Percentiles rank a stretch among this genome's conserved stretches.
These are phyloP conservation scores for Yasuhikotakia modesta DNA, from an alignment of 2,797 vertebrate genomes.

Conservation along the genomic window DNA sequence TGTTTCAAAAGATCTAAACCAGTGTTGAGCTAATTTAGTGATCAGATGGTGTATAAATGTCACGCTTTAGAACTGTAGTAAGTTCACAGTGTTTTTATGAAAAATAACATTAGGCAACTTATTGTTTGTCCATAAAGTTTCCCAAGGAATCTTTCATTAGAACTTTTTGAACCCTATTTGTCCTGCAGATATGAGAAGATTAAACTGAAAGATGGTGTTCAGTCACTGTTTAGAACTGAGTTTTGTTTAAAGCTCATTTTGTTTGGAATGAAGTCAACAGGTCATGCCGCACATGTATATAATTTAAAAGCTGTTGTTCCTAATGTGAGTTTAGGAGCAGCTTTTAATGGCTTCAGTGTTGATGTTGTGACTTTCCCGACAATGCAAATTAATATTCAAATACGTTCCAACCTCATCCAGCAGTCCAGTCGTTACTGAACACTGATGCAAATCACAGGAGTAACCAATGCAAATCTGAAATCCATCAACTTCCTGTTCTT, in stretches of 20 bases:
- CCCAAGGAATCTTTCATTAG: no score
- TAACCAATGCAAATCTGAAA: constrained; percentile 40
- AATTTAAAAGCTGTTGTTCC: no score
- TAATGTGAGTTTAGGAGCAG: neutral
- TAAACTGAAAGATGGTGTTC: no score
- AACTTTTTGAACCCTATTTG: no score
- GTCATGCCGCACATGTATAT: no score
- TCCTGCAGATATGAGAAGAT: no score
- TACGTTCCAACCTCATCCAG: neutral
- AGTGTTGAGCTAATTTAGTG: neutral
- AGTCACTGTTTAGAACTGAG: no score
- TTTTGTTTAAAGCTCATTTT: no score
- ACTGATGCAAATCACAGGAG: constrained; percentile 30
- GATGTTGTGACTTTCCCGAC: constrained; percentile 9
- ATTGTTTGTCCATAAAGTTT: no score
- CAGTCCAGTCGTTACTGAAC: neutral
- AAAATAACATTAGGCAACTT: neutral
- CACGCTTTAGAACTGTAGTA: neutral
- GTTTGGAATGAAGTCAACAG: no score
- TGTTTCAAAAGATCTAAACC: constrained; percentile 38
- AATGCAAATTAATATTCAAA: constrained; percentile 57
- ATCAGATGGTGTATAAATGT: neutral
- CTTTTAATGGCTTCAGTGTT: neutral
- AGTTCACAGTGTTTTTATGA: neutral
- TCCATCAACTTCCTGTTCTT: neutral